A percentile compares a stretch with the other conserved stretches of the same genome.
These are phyloP conservation scores for Unio pictorum DNA, from an alignment of 2,888 invertebrate genomes.

Conservation along the genomic window DNA sequence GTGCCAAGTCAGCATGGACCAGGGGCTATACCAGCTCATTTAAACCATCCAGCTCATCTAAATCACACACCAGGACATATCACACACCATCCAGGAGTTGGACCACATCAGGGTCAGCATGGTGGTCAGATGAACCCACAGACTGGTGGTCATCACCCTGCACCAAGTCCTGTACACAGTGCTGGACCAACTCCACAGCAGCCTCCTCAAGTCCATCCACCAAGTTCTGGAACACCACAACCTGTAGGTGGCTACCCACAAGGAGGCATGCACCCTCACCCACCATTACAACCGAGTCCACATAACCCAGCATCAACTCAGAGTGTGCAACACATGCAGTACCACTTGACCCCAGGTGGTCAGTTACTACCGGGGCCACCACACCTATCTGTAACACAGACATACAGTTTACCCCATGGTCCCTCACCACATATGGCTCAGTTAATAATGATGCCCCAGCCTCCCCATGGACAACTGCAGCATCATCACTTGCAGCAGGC, in stretches of 20 bases:
- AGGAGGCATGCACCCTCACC: constrained; percentile 37
- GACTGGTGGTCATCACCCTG: constrained; percentile 37
- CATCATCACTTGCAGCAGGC: constrained; percentile 40
- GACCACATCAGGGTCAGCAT: constrained; percentile 15
- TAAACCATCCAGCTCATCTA: constrained; percentile 20
- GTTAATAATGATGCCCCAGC: constrained; percentile 50
- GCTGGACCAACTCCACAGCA: constrained; percentile 17
- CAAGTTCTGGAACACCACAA: constrained; percentile 52
- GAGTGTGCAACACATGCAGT: constrained; percentile 34
- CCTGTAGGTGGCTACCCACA: constrained; percentile 36
- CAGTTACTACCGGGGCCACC: constrained; percentile 16
- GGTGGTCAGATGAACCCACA: constrained; percentile 40
- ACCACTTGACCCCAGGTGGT: constrained; percentile 18
- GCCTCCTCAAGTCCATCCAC: constrained; percentile 46
- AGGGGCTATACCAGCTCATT: constrained; percentile 26
- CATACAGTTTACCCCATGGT: constrained; percentile 22
- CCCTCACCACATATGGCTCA: constrained; percentile 30
- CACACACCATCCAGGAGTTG: constrained; percentile 20
- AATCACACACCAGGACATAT: neutral
- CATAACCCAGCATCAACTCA: constrained; percentile 54
- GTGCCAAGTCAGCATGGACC: neutral
- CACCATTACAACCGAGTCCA: constrained; percentile 52
- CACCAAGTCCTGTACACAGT: constrained; percentile 49
- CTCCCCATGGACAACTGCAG: constrained; percentile 32
- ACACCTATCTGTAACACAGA: constrained; percentile 27